These are phyloP conservation scores for Erythrolamprus reginae DNA, from an alignment of 2,113 vertebrate genomes.

Conservation along the genomic window DNA sequence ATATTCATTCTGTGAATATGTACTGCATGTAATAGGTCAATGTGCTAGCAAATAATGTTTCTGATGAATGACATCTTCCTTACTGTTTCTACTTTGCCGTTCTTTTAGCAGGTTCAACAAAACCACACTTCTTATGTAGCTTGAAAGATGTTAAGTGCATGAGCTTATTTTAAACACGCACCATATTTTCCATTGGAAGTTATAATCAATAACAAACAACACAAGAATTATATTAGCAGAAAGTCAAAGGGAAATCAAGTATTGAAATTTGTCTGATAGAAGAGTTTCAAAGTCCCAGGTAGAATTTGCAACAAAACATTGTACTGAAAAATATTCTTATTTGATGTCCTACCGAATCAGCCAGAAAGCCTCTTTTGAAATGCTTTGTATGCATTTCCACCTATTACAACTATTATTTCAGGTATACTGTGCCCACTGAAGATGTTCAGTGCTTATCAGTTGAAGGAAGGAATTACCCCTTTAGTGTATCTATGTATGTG, in stretches of 20 bases:
- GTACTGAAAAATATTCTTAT: background rate
- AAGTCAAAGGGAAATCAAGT: background rate
- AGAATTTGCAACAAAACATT: background rate
- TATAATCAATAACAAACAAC: background rate
- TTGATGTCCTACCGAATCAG: background rate
- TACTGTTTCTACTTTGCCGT: background rate
- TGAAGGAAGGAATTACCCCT: background rate
- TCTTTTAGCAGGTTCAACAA: background rate
- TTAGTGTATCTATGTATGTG: too few relatives aligned
- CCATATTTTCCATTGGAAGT: background rate
- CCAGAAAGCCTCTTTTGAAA: background rate
- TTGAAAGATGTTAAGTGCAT: background rate
- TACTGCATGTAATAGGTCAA: background rate
- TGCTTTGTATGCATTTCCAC: background rate
- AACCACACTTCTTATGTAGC: background rate
- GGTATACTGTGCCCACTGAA: background rate
- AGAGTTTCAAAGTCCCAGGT: background rate
- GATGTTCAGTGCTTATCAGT: background rate
- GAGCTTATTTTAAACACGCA: background rate
- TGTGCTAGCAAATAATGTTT: background rate
- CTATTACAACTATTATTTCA: background rate
- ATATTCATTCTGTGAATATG: background rate
- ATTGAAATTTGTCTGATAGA: background rate
- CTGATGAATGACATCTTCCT: background rate
- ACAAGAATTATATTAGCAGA: background rate